Evolutionary conservation across 2,797 vertebrate species (phyloP).

Genomic region (Smutsia temminckii): DNA sequence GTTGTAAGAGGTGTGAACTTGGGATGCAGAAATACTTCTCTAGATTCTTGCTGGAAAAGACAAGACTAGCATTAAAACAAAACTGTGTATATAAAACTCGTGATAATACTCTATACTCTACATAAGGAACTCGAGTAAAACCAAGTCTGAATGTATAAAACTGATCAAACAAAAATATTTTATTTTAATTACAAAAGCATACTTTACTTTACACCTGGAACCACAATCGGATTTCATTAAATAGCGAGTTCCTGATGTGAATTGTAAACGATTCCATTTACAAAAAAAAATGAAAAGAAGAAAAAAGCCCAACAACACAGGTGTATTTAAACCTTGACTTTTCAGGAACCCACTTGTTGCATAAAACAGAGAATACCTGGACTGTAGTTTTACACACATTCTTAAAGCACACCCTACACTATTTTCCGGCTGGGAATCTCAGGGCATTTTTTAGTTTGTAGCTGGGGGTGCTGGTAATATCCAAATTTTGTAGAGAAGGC

Average conservation of each 20-base stretch:
- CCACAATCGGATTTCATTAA: conserved; percentile 63
- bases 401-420: not conserved
- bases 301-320: too few species aligned
- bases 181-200: conserved; percentile 68
- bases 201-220: conserved; percentile 56
- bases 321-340: conserved; percentile 40
- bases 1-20: not conserved
- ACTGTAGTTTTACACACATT: not conserved
- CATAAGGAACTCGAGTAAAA: not conserved
- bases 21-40: conserved; percentile 25
- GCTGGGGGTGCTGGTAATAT: not conserved
- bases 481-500: not conserved
- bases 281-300: not conserved
- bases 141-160: conserved; percentile 42
- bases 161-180: conserved; percentile 47
- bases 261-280: conserved; percentile 54
- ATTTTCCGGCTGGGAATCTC: conserved; percentile 2
- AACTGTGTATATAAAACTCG: not conserved
- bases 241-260: conserved; percentile 55
- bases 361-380: conserved; percentile 11
- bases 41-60: conserved; percentile 19
- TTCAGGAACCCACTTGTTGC: conserved; percentile 47
- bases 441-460: not conserved
- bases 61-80: conserved; percentile 38
- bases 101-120: not conserved